phyloP scores from a whole-genome alignment of 2,888 invertebrate genomes.

The Leptinotarsa rubiginosa region DNA sequence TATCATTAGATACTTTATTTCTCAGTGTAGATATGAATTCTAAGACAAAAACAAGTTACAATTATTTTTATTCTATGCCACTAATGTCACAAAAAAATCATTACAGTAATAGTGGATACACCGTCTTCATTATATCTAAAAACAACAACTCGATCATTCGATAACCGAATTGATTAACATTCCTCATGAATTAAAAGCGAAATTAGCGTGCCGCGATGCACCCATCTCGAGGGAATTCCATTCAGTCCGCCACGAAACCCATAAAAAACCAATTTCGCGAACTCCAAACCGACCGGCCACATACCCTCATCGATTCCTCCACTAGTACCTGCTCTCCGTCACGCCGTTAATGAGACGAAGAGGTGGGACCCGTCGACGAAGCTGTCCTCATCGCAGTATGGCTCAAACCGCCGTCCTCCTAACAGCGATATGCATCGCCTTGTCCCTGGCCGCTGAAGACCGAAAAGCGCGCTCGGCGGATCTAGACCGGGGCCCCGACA shows the following conservation, averaged over 20 bases:
- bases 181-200: background rate
- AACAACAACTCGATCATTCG: too few relatives aligned
- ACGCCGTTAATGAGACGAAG: slow-evolving; percentile 23
- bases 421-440: slow-evolving; percentile 53
- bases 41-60: too few relatives aligned
- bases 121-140: too few relatives aligned
- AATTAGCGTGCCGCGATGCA: background rate
- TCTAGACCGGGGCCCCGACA: slow-evolving; percentile 55
- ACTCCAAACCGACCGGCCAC: background rate
- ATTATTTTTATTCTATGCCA: too few relatives aligned
- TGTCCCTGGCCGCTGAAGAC: slow-evolving; percentile 55
- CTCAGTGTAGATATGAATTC: too few relatives aligned
- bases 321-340: slow-evolving; percentile 5
- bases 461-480: slow-evolving; percentile 56
- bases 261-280: slow-evolving; percentile 7
- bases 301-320: background rate
- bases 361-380: slow-evolving; percentile 40
- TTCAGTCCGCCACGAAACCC: background rate
- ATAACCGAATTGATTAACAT: background rate
- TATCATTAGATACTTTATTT: too few relatives aligned
- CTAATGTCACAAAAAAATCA: too few relatives aligned
- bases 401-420: slow-evolving; percentile 60
- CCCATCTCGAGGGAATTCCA: background rate
- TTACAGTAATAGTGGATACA: too few relatives aligned
- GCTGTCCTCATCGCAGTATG: slow-evolving; percentile 56